Percentiles rank a stretch among this genome's conserved stretches.
phyloP scores from a whole-genome alignment of 2,888 invertebrate genomes.

The Amphipoea oculea region DNA sequence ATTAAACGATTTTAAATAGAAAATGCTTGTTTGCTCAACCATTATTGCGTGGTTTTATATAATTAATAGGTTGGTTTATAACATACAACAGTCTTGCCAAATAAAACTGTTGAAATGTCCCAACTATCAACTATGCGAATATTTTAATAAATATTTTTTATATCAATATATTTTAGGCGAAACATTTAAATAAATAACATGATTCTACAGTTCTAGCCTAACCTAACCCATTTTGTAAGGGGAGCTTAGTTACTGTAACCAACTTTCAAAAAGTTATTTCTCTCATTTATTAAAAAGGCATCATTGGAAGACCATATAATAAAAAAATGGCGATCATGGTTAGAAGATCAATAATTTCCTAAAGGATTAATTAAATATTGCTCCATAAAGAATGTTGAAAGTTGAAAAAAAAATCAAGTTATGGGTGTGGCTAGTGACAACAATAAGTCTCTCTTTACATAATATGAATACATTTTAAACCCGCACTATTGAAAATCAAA shows the following conservation, averaged over 20 bases:
- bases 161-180: too few relatives aligned
- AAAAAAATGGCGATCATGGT: not conserved
- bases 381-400: too few relatives aligned
- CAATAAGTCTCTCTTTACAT: not conserved
- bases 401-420: too few relatives aligned
- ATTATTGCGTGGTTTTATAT: constrained; percentile 1
- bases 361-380: not conserved
- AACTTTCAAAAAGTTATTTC: not conserved
- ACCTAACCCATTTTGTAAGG: not conserved
- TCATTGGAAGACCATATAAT: not conserved
- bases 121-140: not conserved
- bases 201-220: not conserved
- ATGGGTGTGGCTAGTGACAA: not conserved
- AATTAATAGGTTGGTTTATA: not conserved
- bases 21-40: not conserved
- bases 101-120: not conserved
- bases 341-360: too few relatives aligned
- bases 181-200: not conserved
- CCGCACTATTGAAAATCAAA: not conserved
- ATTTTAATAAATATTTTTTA: not conserved
- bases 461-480: not conserved
- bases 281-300: not conserved
- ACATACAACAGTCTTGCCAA: not conserved
- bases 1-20: constrained; percentile 12
- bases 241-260: not conserved